phyloP scores from a whole-genome alignment of 2,888 invertebrate genomes.

The Lasius fuliginosus region DNA sequence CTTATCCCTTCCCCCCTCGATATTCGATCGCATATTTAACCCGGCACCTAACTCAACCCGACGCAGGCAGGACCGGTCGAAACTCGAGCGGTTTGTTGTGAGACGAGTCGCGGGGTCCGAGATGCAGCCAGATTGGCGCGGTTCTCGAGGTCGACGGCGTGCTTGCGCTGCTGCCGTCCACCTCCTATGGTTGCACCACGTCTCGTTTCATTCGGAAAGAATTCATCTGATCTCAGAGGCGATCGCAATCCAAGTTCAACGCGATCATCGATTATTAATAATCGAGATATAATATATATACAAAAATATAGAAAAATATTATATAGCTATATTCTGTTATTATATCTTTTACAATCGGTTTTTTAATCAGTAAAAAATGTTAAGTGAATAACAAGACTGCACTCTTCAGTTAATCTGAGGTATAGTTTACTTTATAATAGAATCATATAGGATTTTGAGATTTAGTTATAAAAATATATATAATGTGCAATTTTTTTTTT shows the following conservation, averaged over 20 bases:
- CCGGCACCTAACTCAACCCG: constrained; percentile 82
- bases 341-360: too few species aligned
- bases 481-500: too few species aligned
- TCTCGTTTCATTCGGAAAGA: constrained; percentile 1
- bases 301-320: too few species aligned
- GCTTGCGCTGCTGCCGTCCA: not conserved
- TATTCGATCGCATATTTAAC: constrained; percentile 85
- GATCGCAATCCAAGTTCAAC: not conserved
- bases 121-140: constrained; percentile 13
- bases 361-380: too few species aligned
- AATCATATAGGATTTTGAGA: too few species aligned
- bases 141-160: constrained; percentile 45
- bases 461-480: too few species aligned
- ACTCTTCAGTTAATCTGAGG: too few species aligned
- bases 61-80: constrained; percentile 19
- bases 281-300: not conserved
- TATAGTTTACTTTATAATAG: too few species aligned
- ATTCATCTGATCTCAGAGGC: not conserved
- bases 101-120: not conserved
- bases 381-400: too few species aligned
- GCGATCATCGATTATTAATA: not conserved
- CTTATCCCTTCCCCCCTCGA: constrained; percentile 26
- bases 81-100: constrained; percentile 49
- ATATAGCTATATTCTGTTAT: too few species aligned
- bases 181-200: constrained; percentile 8